A percentile compares a stretch with the other conserved stretches of the same genome.
Evolutionary conservation across 1,140 invertebrate species (phyloP).

Genomic region (Ceratina calcarata): DNA sequence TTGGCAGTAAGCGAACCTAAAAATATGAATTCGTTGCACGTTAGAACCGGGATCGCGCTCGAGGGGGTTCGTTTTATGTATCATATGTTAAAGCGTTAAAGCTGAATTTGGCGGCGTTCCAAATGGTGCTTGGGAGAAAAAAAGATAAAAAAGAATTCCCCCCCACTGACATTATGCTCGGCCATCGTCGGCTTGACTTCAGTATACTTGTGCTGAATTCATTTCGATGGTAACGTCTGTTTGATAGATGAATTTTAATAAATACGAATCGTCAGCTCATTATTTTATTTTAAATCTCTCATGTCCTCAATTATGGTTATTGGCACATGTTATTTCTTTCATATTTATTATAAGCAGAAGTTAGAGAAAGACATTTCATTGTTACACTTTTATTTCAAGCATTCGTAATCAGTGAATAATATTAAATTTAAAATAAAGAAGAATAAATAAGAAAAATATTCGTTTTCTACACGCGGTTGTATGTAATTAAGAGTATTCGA

Average conservation of each 20-base stretch:
- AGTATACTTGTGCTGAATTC: not conserved
- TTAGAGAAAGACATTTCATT: too few relatives aligned
- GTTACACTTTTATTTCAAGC: too few relatives aligned
- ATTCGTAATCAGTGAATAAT: too few relatives aligned
- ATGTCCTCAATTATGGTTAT: not conserved
- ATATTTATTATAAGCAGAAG: too few relatives aligned
- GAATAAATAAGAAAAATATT: too few relatives aligned
- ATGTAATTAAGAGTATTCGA: not conserved
- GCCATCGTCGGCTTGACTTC: conserved; percentile 4
- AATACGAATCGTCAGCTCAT: too few relatives aligned
- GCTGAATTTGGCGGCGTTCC: conserved; percentile 50
- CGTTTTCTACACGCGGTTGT: too few relatives aligned
- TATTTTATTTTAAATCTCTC: too few relatives aligned
- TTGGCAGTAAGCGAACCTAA: conserved; percentile 58
- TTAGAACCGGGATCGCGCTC: conserved; percentile 4
- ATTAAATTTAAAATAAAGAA: too few relatives aligned
- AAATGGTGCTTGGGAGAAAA: conserved; percentile 24
- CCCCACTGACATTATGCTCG: conserved; percentile 9
- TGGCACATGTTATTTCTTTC: not conserved
- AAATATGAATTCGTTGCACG: conserved; percentile 61
- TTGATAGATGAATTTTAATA: too few relatives aligned
- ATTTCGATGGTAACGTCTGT: not conserved
- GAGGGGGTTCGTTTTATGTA: conserved; percentile 41
- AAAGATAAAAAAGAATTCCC: conserved; percentile 9
- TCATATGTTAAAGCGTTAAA: conserved; percentile 31